Conservation (phyloP, 2,888 invertebrate species). For the Phaedon cochleariae region DNA sequence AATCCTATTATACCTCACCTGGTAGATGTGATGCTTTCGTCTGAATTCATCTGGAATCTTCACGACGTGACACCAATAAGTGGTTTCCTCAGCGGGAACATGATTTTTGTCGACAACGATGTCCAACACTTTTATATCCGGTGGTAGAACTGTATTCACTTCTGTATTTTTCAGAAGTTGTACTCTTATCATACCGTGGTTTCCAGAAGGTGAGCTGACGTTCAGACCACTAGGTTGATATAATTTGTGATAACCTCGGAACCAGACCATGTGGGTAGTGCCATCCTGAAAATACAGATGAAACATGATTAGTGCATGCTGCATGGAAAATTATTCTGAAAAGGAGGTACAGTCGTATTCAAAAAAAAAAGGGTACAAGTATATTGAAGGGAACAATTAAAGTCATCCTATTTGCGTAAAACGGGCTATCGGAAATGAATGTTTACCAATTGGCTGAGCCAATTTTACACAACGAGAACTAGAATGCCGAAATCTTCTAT, state of each 20-base stretch:
- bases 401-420: too few relatives aligned
- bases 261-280: slow-evolving; percentile 89
- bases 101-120: slow-evolving; percentile 71
- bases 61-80: slow-evolving; percentile 95
- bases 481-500: too few relatives aligned
- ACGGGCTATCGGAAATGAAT: too few relatives aligned
- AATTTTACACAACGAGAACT: too few relatives aligned
- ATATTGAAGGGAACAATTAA: too few relatives aligned
- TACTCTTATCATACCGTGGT: slow-evolving; percentile 80
- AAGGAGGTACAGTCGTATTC: too few relatives aligned
- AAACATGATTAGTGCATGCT: too few relatives aligned
- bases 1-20: slow-evolving; percentile 61
- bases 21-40: slow-evolving; percentile 79
- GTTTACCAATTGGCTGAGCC: too few relatives aligned
- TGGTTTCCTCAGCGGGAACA: slow-evolving; percentile 88
- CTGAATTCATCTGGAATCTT: slow-evolving; percentile 77
- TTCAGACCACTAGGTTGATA: slow-evolving; percentile 73
- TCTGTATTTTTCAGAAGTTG: slow-evolving; percentile 70
- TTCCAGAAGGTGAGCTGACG: slow-evolving; percentile 64
- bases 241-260: slow-evolving; percentile 78
- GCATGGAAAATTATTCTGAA: too few relatives aligned
- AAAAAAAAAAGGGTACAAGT: too few relatives aligned
- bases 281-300: slow-evolving; percentile 83
- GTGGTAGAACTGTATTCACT: slow-evolving; percentile 57
- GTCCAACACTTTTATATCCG: slow-evolving; percentile 67